Evolutionary conservation across 1,140 invertebrate species (phyloP).

Genomic region (Cepaea nemoralis): DNA sequence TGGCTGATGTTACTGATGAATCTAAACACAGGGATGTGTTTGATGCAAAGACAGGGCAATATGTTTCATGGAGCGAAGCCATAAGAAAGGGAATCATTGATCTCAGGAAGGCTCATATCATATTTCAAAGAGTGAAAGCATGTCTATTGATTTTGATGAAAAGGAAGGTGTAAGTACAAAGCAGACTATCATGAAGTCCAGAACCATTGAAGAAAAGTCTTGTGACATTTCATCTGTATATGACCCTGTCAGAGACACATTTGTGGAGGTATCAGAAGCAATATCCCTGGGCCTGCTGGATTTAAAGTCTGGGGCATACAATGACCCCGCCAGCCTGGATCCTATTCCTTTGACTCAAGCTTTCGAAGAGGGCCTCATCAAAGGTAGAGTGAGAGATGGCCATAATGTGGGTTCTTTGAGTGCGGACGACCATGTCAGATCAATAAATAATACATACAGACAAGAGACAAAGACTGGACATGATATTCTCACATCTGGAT

Average conservation of each 20-base stretch:
- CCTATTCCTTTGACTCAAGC: slow-evolving; percentile 81
- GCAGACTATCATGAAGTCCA: slow-evolving; percentile 74
- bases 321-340: slow-evolving; percentile 81
- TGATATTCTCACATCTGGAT: slow-evolving; percentile 81
- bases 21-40: slow-evolving; percentile 75
- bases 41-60: slow-evolving; percentile 48
- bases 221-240: slow-evolving; percentile 81
- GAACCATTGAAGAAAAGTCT: slow-evolving; percentile 83
- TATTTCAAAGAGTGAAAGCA: slow-evolving; percentile 80
- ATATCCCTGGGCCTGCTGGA: slow-evolving; percentile 83
- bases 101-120: slow-evolving; percentile 81
- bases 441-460: slow-evolving; percentile 68
- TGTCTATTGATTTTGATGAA: slow-evolving; percentile 83
- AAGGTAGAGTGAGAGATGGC: slow-evolving; percentile 64
- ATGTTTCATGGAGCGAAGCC: slow-evolving; percentile 80
- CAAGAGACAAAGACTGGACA: slow-evolving; percentile 80
- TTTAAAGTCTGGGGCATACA: slow-evolving; percentile 83
- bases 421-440: slow-evolving; percentile 43
- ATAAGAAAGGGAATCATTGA: slow-evolving; percentile 83
- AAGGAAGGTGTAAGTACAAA: slow-evolving; percentile 79
- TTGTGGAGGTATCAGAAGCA: slow-evolving; percentile 82
- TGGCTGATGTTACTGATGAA: background rate
- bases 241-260: slow-evolving; percentile 85
- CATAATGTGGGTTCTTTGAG: slow-evolving; percentile 13
- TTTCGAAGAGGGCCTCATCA: slow-evolving; percentile 79